Conservation (phyloP, 2,797 vertebrate genomes). For the Platyrinchus mystaceus region DNA sequence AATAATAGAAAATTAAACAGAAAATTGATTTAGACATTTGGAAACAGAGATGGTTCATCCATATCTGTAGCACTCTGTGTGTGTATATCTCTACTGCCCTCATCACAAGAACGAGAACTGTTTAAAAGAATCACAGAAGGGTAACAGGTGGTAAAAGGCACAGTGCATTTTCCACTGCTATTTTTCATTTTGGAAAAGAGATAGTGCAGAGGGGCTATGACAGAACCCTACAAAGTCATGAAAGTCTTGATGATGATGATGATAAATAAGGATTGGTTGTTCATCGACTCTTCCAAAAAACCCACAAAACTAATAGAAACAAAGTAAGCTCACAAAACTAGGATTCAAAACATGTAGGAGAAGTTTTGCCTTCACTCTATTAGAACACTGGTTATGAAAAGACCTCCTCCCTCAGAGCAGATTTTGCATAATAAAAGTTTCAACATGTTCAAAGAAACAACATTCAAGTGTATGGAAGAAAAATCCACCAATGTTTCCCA, state of each 20-base stretch:
- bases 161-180: background rate
- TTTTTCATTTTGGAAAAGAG: background rate
- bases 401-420: background rate
- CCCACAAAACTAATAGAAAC: accelerated
- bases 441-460: accelerated
- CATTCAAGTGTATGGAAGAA: background rate
- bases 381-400: background rate
- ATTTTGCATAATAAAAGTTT: background rate
- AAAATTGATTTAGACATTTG: background rate
- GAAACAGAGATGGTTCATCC: background rate
- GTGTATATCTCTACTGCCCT: background rate
- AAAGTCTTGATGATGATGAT: background rate
- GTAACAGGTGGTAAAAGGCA: accelerated
- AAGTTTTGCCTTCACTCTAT: background rate
- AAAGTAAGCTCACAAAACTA: background rate
- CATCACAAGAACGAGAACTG: background rate
- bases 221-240: accelerated
- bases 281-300: background rate
- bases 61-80: accelerated
- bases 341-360: background rate
- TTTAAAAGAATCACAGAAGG: background rate
- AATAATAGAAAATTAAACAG: background rate
- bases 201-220: background rate
- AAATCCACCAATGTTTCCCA: background rate
- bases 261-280: background rate